Percentiles rank a stretch among this genome's conserved stretches.
Evolutionary conservation across 2,797 vertebrate genomes (phyloP).

Genomic region (Toxotes lorentzi): DNA sequence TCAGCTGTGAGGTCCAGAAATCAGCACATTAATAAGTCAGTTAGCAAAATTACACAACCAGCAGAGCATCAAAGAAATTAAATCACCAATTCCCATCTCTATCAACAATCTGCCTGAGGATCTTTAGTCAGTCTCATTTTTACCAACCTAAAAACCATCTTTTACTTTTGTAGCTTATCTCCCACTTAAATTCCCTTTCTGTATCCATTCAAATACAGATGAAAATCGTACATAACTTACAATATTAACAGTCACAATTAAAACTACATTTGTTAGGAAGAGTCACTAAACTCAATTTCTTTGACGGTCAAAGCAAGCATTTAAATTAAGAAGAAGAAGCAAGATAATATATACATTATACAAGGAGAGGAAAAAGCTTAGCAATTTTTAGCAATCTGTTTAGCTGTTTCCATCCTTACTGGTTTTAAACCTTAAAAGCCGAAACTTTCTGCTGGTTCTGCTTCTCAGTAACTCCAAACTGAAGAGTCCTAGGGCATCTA

Average conservation of each 20-base stretch:
- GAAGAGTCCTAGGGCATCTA: slow-evolving; percentile 23
- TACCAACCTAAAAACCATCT: neutral
- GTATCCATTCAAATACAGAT: neutral
- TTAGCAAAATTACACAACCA: neutral
- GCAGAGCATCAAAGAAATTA: neutral
- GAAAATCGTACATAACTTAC: neutral
- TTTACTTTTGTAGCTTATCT: neutral
- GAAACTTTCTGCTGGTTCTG: slow-evolving; percentile 8
- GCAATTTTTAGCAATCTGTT: neutral
- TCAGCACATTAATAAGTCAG: neutral
- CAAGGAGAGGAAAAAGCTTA: too few species aligned
- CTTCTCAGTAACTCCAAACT: slow-evolving; percentile 14
- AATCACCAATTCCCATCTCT: neutral
- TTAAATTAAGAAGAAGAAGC: neutral
- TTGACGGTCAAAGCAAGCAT: neutral
- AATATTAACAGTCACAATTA: too few species aligned
- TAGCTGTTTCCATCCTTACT: neutral
- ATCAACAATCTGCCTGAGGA: neutral
- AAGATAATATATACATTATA: too few species aligned
- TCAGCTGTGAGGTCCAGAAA: neutral
- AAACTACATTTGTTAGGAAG: too few species aligned
- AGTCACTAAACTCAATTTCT: too few species aligned
- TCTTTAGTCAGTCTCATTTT: neutral
- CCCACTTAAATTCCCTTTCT: neutral
- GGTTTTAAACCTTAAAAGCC: neutral